Conservation (phyloP, 2,888 invertebrate species). For the Galerucella pusilla region DNA sequence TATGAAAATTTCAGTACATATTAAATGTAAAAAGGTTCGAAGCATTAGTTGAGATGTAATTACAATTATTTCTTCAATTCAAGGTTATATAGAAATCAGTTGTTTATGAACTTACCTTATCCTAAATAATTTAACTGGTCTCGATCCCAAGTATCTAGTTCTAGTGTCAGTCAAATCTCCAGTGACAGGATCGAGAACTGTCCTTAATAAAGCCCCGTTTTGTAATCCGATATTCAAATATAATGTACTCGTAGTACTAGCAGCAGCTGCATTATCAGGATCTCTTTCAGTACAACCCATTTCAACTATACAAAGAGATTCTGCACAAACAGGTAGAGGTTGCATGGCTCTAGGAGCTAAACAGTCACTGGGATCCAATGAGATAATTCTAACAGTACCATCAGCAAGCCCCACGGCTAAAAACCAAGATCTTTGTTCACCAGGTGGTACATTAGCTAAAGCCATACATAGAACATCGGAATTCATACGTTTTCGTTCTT, state of each 20-base stretch:
- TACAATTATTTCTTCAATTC: too few relatives aligned
- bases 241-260: slow-evolving; percentile 78
- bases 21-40: too few relatives aligned
- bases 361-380: slow-evolving; percentile 96
- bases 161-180: slow-evolving; percentile 97
- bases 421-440: slow-evolving; percentile 95
- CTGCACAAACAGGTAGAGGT: slow-evolving; percentile 94
- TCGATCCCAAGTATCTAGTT: slow-evolving; percentile 90
- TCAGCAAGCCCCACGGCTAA: slow-evolving; percentile 96
- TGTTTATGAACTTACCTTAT: slow-evolving; percentile 32
- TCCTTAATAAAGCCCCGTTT: slow-evolving; percentile 93
- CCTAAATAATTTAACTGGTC: slow-evolving; percentile 81
- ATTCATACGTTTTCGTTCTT: slow-evolving; percentile 95
- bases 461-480: slow-evolving; percentile 99
- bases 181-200: slow-evolving; percentile 94
- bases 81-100: not conserved
- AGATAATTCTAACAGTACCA: slow-evolving; percentile 96
- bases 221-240: slow-evolving; percentile 97
- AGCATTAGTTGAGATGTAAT: too few relatives aligned
- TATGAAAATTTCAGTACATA: too few relatives aligned
- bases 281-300: slow-evolving; percentile 80
- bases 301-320: slow-evolving; percentile 97
- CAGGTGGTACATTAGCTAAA: slow-evolving; percentile 91
- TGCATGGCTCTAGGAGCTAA: slow-evolving; percentile 96
- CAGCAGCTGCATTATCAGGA: slow-evolving; percentile 70